Evolutionary conservation across 2,888 invertebrate species (phyloP).

Genomic region (Antheraea assamensis): DNA sequence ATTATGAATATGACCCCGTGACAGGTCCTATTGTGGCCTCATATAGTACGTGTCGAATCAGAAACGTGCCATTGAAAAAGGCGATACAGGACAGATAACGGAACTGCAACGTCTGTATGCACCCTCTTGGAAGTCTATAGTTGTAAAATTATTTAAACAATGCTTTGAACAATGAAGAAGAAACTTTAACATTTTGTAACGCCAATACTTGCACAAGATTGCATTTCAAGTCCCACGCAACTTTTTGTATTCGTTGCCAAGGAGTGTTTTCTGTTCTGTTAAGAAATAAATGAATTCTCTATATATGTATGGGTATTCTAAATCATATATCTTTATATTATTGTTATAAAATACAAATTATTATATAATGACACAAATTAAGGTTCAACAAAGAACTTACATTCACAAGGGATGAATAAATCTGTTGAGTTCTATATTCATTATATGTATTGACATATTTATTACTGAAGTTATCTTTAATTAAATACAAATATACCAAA

Average conservation of each 20-base stretch:
- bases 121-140: slow-evolving; percentile 12
- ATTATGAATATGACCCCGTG: slow-evolving; percentile 67
- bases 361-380: neutral
- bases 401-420: neutral
- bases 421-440: neutral
- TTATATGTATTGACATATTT: neutral
- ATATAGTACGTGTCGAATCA: slow-evolving; percentile 77
- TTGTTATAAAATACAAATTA: neutral
- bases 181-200: slow-evolving; percentile 2
- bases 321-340: neutral
- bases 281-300: neutral
- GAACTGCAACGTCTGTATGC: slow-evolving; percentile 37
- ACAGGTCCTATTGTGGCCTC: slow-evolving; percentile 68
- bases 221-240: slow-evolving; percentile 19
- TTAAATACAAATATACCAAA: neutral
- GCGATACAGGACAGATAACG: slow-evolving; percentile 76
- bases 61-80: slow-evolving; percentile 71
- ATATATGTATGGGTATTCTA: neutral
- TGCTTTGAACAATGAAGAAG: slow-evolving; percentile 3
- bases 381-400: neutral
- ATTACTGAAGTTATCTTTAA: neutral
- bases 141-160: slow-evolving; percentile 12
- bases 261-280: neutral
- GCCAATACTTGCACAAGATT: slow-evolving; percentile 1
- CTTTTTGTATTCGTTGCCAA: slow-evolving; percentile 20